Evolutionary conservation across 2,888 invertebrate genomes (phyloP), one percentile per base, ranked within the genome.

Genomic region (Villa cingulata): DNA sequence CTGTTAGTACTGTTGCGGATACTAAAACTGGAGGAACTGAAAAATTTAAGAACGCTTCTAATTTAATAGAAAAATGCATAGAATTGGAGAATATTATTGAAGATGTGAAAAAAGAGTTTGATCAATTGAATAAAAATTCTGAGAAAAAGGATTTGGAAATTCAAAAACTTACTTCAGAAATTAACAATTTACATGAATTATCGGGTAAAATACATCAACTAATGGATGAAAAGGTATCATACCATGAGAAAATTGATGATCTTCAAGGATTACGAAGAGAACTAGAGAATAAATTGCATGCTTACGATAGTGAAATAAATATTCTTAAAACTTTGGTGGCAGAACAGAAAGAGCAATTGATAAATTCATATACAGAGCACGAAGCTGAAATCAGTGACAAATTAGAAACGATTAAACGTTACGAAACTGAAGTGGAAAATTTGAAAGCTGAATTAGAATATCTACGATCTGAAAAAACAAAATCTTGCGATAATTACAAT

Each of bases 371-470:
- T 29, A 64, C 64, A 37, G 65, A 67, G 36, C 59, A 58, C 42
- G 68, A 70, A 52, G 56, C 59, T 10, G 61, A 62, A 43, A 55
- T 60, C 3, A 34, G 12, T 34, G 41, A 44, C 2, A 53, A 53
- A 43, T 55, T 59, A 32, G 51, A 60, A 6, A 59, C 62, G 45
- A 49, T 66, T 15, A 56, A 60, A 20, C 50, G 57, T 47, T 72
- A 53, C 57, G 66, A 57, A 54, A 60, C 51, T 48, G 71, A 51
- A 70, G 70, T 63, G 55, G 62, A 51, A 61, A 66, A 52, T 6
- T 58, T 75, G 2, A 68, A 60, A 46, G 60, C 58, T 29, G 74
- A 75, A 58, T 64, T 76, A 38, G 69, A 70, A 43, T 64, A 70
- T 14, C 56, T 75, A 9, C 73, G 72, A 58, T 63, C 70, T 59